Evolutionary conservation across 2,797 vertebrate genomes (phyloP).

Genomic region (Tangara arthus): DNA sequence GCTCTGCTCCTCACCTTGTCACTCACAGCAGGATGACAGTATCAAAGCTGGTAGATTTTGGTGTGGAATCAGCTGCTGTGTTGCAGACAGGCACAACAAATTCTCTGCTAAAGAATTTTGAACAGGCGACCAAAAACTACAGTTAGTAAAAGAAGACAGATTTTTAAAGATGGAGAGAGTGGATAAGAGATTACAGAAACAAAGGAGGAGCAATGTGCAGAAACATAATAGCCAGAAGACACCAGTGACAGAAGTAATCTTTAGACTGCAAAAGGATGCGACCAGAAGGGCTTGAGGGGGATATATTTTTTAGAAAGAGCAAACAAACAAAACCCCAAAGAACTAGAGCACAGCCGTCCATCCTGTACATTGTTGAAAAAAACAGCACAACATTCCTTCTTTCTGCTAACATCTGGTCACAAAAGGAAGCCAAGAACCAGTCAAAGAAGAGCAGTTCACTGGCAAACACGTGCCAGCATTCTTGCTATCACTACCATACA

Average conservation of each 20-base stretch:
- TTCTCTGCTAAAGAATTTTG: not conserved
- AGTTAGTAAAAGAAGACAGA: not conserved
- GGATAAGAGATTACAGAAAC: not conserved
- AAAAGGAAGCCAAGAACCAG: conserved; percentile 20
- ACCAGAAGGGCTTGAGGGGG: not conserved
- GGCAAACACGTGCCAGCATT: not conserved
- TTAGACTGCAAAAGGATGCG: not conserved
- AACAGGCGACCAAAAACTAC: not conserved
- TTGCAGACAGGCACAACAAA: not conserved
- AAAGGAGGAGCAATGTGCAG: not conserved
- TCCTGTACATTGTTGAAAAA: not conserved
- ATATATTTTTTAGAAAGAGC: not conserved
- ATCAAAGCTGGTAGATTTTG: not conserved
- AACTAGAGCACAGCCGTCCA: not conserved
- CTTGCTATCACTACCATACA: not conserved
- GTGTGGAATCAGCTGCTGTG: not conserved
- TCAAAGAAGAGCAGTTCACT: not conserved
- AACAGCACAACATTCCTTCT: not conserved
- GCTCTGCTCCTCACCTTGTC: not conserved
- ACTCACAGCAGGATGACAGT: not conserved
- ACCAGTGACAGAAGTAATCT: not conserved
- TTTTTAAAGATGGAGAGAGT: not conserved
- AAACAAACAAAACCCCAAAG: not conserved
- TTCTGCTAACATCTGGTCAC: conserved; percentile 23
- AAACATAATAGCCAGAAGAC: not conserved